Conservation (phyloP, 2,797 vertebrate species). For the Simalia tracyae region DNA sequence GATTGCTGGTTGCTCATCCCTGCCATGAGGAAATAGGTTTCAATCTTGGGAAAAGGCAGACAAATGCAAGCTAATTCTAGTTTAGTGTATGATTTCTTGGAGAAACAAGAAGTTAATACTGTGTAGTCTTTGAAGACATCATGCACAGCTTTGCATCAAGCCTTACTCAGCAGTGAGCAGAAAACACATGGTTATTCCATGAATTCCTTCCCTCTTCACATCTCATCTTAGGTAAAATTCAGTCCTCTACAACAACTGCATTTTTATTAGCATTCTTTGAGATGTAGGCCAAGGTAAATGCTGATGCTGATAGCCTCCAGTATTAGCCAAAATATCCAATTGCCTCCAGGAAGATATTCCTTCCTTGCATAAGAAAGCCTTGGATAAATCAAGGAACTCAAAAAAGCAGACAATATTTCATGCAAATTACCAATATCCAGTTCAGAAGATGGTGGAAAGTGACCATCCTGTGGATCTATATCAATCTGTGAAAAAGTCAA, state of each 20-base stretch:
- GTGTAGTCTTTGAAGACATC: not conserved
- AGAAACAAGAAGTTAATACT: not conserved
- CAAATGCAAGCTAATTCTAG: not conserved
- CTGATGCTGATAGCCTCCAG: not conserved
- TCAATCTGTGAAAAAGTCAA: not conserved
- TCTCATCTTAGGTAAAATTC: not conserved
- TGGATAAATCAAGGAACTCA: not conserved
- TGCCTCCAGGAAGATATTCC: not conserved
- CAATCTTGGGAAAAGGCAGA: not conserved
- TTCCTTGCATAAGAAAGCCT: not conserved
- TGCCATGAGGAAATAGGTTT: not conserved
- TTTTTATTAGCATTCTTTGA: not conserved
- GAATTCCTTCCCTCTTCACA: not conserved
- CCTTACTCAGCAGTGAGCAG: not conserved
- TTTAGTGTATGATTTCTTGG: not conserved
- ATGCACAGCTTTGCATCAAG: not conserved
- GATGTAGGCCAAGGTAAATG: not conserved
- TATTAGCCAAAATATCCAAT: too few species aligned
- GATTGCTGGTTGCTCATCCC: too few species aligned
- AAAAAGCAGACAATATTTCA: not conserved
- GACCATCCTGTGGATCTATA: fast-evolving
- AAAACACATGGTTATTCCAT: not conserved
- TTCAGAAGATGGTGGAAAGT: not conserved
- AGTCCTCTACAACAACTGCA: not conserved
- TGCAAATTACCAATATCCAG: not conserved